A percentile compares a stretch with the other conserved stretches of the same genome.
phyloP scores from a whole-genome alignment of 2,113 vertebrate species.

The Phocoena phocoena region DNA sequence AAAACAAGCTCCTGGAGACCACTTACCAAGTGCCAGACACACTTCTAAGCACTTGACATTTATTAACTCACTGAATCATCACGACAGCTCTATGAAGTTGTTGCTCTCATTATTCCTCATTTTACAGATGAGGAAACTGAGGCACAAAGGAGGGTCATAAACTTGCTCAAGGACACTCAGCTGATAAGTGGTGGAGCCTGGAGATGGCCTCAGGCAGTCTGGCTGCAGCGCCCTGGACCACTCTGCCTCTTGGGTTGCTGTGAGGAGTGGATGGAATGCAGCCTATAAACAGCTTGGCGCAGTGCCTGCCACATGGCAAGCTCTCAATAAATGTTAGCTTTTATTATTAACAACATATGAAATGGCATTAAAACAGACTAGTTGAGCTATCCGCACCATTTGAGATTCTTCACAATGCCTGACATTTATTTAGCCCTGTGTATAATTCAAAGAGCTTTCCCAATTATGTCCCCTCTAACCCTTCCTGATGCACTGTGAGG shows the following conservation, averaged over 20 bases:
- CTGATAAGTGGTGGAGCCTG: not conserved
- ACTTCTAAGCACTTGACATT: not conserved
- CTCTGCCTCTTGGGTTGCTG: not conserved
- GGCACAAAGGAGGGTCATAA: not conserved
- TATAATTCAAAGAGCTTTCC: not conserved
- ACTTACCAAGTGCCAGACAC: not conserved
- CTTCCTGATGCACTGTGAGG: not conserved
- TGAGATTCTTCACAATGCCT: slow-evolving; percentile 46
- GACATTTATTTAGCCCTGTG: not conserved
- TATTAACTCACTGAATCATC: not conserved
- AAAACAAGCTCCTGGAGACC: not conserved
- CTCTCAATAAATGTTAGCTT: slow-evolving; percentile 51
- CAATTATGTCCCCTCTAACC: not conserved
- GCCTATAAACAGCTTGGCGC: not conserved
- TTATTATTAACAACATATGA: slow-evolving; percentile 60
- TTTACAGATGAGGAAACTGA: slow-evolving; percentile 7
- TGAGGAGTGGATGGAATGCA: not conserved
- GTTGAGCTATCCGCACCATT: not conserved
- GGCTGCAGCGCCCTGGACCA: not conserved
- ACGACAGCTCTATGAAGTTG: not conserved
- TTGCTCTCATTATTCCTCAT: not conserved
- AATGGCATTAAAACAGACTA: not conserved
- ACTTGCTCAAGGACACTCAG: not conserved
- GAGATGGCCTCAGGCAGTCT: not conserved
- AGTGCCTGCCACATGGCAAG: not conserved